These are phyloP conservation scores for Epinotia brunnichana DNA, from an alignment of 2,888 invertebrate species.

Conservation along the genomic window DNA sequence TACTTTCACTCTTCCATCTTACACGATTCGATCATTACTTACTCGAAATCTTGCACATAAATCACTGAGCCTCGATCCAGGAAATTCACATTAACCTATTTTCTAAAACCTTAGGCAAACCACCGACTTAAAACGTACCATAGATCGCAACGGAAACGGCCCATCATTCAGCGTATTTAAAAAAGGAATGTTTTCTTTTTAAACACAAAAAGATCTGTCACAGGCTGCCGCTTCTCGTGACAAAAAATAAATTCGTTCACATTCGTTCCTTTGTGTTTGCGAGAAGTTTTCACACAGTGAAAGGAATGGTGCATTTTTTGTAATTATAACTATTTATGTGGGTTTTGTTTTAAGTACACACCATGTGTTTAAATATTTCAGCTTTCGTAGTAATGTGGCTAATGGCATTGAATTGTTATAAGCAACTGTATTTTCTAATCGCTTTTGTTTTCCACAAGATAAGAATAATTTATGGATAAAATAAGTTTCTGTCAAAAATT, in stretches of 20 bases:
- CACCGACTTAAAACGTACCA: conserved; percentile 33
- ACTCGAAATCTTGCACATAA: neutral
- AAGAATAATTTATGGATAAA: neutral
- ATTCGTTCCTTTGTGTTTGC: conserved; percentile 37
- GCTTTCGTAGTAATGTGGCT: neutral
- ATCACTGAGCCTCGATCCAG: conserved; percentile 4
- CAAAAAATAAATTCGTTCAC: conserved; percentile 40
- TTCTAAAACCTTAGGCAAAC: conserved; percentile 30
- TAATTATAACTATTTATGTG: conserved; percentile 13
- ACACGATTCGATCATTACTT: neutral
- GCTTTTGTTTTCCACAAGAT: conserved; percentile 4
- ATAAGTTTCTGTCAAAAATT: too few species aligned
- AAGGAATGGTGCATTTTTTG: conserved; percentile 20
- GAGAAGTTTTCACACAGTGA: conserved; percentile 32
- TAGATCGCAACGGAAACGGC: conserved; percentile 39
- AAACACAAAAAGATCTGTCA: conserved; percentile 43
- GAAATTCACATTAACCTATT: conserved; percentile 27
- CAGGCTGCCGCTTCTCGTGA: conserved; percentile 28
- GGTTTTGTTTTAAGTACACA: conserved; percentile 2
- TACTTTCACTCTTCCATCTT: neutral
- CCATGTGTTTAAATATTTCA: neutral
- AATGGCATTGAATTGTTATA: neutral
- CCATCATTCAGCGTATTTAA: conserved; percentile 42
- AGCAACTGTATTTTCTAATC: neutral
- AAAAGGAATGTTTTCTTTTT: conserved; percentile 43